phyloP scores from a whole-genome alignment of 2,888 invertebrate species.

The Achlya flavicornis region DNA sequence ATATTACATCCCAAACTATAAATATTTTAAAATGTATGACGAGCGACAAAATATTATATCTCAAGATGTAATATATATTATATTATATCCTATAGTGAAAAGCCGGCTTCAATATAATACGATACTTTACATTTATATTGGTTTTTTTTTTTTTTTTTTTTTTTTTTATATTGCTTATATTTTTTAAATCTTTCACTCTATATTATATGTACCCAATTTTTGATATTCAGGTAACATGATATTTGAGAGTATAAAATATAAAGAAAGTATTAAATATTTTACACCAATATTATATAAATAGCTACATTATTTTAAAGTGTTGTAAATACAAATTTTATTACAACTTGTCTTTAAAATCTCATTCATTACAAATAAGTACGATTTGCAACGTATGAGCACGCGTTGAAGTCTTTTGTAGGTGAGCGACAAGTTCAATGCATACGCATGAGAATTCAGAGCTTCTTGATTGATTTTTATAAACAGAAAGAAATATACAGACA shows the following conservation, averaged over 20 bases:
- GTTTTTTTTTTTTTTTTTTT: neutral
- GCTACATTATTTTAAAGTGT: too few species aligned
- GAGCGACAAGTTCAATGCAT: neutral
- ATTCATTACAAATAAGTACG: neutral
- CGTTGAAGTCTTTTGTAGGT: conserved; percentile 51
- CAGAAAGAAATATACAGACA: too few species aligned
- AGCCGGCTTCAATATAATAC: conserved; percentile 27
- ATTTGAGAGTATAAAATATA: neutral
- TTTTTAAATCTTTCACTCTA: neutral
- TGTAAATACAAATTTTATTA: neutral
- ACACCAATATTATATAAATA: too few species aligned
- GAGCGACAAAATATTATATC: too few species aligned
- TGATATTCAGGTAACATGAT: neutral
- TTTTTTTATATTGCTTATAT: neutral
- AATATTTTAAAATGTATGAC: too few species aligned
- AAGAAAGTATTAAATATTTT: too few species aligned
- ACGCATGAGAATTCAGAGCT: neutral
- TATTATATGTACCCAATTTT: neutral
- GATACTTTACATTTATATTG: conserved; percentile 33
- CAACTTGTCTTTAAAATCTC: neutral
- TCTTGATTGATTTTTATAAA: too few species aligned
- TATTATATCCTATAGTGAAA: too few species aligned
- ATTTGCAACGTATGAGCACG: conserved; percentile 18
- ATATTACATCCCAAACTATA: too few species aligned
- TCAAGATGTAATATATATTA: too few species aligned